Evolutionary conservation across 2,797 vertebrate species (phyloP).

Genomic region (Argyrosomus regius): DNA sequence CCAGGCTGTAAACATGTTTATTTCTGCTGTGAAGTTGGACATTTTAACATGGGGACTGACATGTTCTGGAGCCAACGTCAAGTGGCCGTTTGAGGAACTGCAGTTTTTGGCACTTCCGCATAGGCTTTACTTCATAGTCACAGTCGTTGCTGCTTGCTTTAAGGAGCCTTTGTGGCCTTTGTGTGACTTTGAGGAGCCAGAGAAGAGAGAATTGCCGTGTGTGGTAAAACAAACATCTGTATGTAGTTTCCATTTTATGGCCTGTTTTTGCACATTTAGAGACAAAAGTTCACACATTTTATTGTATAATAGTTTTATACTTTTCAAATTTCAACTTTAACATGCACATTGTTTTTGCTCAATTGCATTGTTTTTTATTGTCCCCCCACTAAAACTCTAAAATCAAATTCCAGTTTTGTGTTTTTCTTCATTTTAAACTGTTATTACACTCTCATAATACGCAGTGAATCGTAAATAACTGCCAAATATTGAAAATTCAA

Average conservation of each 20-base stretch:
- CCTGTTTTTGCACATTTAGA: not conserved
- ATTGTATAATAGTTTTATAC: not conserved
- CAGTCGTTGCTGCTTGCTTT: too few relatives aligned
- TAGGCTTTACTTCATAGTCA: too few relatives aligned
- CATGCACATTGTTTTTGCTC: not conserved
- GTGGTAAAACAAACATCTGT: not conserved
- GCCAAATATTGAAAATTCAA: not conserved
- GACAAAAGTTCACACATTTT: not conserved
- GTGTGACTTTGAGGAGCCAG: too few relatives aligned
- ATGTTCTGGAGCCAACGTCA: too few relatives aligned
- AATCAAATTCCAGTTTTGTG: not conserved
- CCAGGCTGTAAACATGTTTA: too few relatives aligned
- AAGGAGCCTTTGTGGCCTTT: not conserved
- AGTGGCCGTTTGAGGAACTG: too few relatives aligned
- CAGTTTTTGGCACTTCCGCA: too few relatives aligned
- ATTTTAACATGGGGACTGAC: too few relatives aligned
- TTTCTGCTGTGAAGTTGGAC: too few relatives aligned
- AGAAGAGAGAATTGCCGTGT: not conserved
- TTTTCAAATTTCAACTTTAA: not conserved
- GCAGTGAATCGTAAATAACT: not conserved
- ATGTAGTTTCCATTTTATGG: not conserved
- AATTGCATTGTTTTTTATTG: not conserved
- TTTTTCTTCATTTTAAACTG: constrained; percentile 1
- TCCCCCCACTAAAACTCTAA: not conserved
- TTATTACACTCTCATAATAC: not conserved